Conservation (phyloP, 2,113 vertebrate genomes). For the Cochlearius cochlearius region DNA sequence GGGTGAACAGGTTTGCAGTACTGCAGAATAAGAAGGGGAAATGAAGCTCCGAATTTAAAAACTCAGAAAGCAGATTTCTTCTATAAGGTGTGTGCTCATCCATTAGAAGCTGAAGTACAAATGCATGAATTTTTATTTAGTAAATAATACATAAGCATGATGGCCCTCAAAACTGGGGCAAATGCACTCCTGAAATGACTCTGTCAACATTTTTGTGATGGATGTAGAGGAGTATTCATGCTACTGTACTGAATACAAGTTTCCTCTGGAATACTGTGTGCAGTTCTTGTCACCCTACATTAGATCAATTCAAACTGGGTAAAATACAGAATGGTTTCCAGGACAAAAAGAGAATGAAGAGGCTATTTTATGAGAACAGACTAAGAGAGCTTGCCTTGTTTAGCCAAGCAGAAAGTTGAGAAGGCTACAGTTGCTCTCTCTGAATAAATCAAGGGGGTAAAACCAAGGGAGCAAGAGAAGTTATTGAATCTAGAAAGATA, state of each 20-base stretch:
- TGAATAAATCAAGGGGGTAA: not conserved
- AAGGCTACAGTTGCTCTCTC: not conserved
- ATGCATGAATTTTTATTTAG: not conserved
- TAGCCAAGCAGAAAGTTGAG: not conserved
- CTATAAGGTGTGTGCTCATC: fast-evolving
- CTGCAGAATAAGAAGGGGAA: not conserved
- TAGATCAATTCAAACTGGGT: not conserved
- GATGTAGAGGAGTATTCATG: not conserved
- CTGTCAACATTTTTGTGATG: not conserved
- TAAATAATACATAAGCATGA: not conserved
- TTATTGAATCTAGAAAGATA: not conserved
- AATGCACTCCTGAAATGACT: not conserved
- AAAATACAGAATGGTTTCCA: not conserved
- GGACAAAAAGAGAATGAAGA: not conserved
- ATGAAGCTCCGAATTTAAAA: not conserved
- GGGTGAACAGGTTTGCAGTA: not conserved
- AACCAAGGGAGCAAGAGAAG: not conserved
- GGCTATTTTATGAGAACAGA: not conserved
- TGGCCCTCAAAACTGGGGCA: not conserved
- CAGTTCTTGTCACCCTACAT: not conserved
- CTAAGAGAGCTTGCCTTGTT: not conserved
- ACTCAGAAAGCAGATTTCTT: not conserved
- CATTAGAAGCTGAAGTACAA: not conserved
- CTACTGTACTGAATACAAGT: not conserved
- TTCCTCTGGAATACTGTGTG: not conserved